A percentile compares a stretch with the other conserved stretches of the same genome.
phyloP scores from a whole-genome alignment of 2,888 invertebrate genomes.

The Elysia crispata region DNA sequence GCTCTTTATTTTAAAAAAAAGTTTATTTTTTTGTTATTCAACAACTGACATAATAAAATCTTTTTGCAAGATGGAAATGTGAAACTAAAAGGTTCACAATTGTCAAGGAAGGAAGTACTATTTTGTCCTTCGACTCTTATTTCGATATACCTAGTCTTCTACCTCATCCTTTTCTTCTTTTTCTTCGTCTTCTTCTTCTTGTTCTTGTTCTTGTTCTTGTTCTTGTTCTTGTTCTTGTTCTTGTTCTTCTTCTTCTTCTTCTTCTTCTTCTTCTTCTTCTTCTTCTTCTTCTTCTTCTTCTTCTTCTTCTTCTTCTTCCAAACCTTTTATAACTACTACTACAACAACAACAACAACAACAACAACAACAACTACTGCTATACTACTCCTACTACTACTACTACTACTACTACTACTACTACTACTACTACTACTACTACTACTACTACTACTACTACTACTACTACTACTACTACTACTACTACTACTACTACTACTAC shows the following conservation, averaged over 20 bases:
- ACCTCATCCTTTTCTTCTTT: too few species aligned
- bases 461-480: constrained; percentile 28
- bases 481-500: constrained; percentile 23
- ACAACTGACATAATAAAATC: too few species aligned
- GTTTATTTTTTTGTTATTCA: too few species aligned
- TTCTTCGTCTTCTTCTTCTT: constrained; percentile 1
- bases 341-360: not conserved
- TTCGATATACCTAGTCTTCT: too few species aligned
- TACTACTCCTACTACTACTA: constrained; percentile 13
- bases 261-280: not conserved
- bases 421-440: constrained; percentile 26
- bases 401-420: constrained; percentile 21
- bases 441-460: constrained; percentile 28
- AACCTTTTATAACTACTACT: not conserved
- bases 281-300: not conserved
- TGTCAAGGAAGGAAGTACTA: too few species aligned
- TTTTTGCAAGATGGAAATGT: too few species aligned
- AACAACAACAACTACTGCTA: too few species aligned
- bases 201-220: constrained; percentile 18
- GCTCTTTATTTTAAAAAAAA: too few species aligned
- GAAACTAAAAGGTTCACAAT: too few species aligned
- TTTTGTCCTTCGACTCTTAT: too few species aligned
- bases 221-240: not conserved
- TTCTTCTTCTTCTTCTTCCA: not conserved
- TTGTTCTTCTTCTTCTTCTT: not conserved